phyloP scores from a whole-genome alignment of 2,797 vertebrate species.

The Linurgus olivaceus region DNA sequence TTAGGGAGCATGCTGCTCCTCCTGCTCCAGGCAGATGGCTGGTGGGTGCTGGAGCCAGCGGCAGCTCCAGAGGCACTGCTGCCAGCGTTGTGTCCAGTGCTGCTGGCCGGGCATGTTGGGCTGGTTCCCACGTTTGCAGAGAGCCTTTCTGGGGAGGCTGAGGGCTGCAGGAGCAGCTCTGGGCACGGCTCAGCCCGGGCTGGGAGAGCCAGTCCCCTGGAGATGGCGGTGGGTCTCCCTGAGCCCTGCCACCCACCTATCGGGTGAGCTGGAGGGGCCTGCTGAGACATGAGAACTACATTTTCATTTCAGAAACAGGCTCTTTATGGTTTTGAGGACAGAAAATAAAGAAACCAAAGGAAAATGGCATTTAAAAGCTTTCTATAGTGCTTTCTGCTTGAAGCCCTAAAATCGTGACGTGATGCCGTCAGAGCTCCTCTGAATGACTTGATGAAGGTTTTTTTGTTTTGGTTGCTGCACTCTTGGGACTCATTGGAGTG shows the following conservation, averaged over 20 bases:
- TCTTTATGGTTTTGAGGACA: not conserved
- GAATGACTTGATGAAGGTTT: slow-evolving; percentile 73
- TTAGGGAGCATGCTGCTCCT: not conserved
- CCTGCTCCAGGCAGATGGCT: not conserved
- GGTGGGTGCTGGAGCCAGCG: rapidly evolving
- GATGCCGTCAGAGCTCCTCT: slow-evolving; percentile 71
- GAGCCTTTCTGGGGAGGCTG: not conserved
- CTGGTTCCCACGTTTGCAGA: not conserved
- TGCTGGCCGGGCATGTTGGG: not conserved
- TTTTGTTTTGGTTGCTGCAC: slow-evolving; percentile 76
- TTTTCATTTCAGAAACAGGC: not conserved
- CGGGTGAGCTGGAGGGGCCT: not conserved
- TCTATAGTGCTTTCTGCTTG: slow-evolving; percentile 24
- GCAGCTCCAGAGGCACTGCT: rapidly evolving
- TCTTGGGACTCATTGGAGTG: slow-evolving; percentile 80
- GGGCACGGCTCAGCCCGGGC: not conserved
- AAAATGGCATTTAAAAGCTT: not conserved
- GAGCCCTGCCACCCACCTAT: not conserved
- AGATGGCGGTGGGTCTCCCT: rapidly evolving
- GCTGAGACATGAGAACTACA: not conserved
- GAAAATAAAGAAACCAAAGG: slow-evolving; percentile 12
- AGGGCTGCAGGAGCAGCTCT: not conserved
- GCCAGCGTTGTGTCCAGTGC: not conserved
- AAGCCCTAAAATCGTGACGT: slow-evolving; percentile 65
- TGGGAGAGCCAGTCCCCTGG: not conserved